These are phyloP conservation scores for Orthosia gracilis DNA, from an alignment of 2,888 invertebrate genomes.

Conservation along the genomic window DNA sequence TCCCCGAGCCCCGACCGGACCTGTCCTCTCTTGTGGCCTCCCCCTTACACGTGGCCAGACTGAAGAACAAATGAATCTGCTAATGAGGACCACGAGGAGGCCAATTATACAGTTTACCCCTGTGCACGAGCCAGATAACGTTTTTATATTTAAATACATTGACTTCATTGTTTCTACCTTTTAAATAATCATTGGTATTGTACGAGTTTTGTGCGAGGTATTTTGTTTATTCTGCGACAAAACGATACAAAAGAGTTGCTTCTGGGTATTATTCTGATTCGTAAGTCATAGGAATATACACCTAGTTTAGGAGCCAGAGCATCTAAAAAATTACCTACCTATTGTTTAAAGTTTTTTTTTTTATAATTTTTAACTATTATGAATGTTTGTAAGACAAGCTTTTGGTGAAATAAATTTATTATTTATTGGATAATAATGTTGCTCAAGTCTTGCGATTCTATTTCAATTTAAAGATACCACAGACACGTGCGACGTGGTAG, in stretches of 20 bases:
- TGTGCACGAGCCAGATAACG: slow-evolving; percentile 37
- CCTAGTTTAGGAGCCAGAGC: no score
- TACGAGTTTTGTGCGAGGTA: neutral
- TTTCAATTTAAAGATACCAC: neutral
- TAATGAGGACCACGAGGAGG: slow-evolving; percentile 71
- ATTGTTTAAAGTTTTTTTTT: no score
- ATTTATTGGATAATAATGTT: no score
- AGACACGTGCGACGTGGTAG: no score
- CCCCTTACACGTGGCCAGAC: slow-evolving; percentile 32
- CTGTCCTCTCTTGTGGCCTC: slow-evolving; percentile 14
- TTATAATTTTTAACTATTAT: no score
- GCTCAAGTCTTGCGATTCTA: neutral
- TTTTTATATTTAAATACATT: slow-evolving; percentile 56
- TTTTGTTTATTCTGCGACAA: no score
- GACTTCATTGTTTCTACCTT: slow-evolving; percentile 18
- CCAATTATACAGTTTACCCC: slow-evolving; percentile 68
- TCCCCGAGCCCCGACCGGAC: neutral
- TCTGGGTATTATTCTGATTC: neutral
- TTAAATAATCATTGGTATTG: slow-evolving; percentile 10
- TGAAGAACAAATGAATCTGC: slow-evolving; percentile 71
- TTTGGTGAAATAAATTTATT: no score
- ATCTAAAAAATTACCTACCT: no score
- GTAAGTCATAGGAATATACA: no score
- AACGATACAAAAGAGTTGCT: neutral
- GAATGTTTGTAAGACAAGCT: no score